Evolutionary conservation across 2,888 invertebrate species (phyloP).

Genomic region (Synanthedon andrenaeformis): DNA sequence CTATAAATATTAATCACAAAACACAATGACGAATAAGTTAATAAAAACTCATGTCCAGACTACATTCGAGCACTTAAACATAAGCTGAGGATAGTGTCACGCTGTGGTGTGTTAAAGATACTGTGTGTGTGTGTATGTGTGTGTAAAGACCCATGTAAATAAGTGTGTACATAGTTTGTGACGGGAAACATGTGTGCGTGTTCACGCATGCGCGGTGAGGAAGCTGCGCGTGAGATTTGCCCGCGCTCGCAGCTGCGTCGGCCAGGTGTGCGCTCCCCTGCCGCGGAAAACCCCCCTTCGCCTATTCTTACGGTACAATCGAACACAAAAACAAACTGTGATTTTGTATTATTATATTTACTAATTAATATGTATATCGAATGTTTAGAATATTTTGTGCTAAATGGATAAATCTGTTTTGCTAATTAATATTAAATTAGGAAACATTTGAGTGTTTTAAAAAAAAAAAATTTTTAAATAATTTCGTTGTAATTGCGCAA

Average conservation of each 20-base stretch:
- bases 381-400: background rate
- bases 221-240: conserved; percentile 69
- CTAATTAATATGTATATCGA: background rate
- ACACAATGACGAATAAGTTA: no score
- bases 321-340: conserved; percentile 9
- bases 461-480: no score
- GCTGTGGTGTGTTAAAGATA: background rate
- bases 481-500: no score
- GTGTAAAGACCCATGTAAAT: background rate
- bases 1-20: no score
- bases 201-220: conserved; percentile 57
- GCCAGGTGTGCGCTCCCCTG: conserved; percentile 61
- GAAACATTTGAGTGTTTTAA: no score
- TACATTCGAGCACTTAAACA: no score
- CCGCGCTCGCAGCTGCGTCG: conserved; percentile 61
- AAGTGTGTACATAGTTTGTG: background rate
- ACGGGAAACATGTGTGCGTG: conserved; percentile 16
- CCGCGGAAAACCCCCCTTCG: conserved; percentile 27
- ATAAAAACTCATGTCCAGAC: no score
- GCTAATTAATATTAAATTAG: no score
- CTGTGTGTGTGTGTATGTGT: background rate
- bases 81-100: no score
- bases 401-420: no score
- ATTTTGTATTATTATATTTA: background rate
- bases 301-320: conserved; percentile 36